Evolutionary conservation across 2,888 invertebrate genomes (phyloP).

Genomic region (Protonemura montana): DNA sequence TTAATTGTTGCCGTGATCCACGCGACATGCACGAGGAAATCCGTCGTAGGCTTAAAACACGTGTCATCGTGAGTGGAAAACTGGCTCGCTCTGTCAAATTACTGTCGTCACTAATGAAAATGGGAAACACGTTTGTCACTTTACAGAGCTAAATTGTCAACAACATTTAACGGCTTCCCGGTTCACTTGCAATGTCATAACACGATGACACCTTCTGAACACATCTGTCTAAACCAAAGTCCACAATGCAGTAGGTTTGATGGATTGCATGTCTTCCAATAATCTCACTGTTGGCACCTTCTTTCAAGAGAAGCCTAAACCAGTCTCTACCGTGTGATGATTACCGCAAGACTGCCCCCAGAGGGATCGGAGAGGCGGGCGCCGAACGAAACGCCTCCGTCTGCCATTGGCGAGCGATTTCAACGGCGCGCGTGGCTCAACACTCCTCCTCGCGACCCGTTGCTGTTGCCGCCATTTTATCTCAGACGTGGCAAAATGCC

Average conservation of each 20-base stretch:
- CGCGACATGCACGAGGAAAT: neutral
- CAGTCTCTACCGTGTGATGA: constrained; percentile 21
- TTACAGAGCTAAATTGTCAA: neutral
- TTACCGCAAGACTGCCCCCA: constrained; percentile 7
- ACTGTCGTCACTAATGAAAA: neutral
- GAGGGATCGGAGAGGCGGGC: constrained; percentile 19
- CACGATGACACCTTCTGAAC: neutral
- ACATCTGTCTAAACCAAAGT: constrained; percentile 7
- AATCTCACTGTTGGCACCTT: constrained; percentile 25
- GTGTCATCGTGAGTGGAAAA: neutral
- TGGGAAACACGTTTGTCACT: constrained; percentile 5
- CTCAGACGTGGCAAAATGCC: neutral
- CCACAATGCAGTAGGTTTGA: constrained; percentile 20
- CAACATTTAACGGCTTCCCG: neutral
- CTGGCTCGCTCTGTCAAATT: neutral
- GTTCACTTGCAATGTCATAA: constrained; percentile 1
- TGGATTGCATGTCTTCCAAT: constrained; percentile 33
- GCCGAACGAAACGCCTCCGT: neutral
- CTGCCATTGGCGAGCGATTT: neutral
- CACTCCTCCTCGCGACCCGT: neutral
- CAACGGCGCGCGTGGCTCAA: neutral
- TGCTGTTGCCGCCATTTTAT: constrained; percentile 22
- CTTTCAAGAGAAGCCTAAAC: constrained; percentile 19
- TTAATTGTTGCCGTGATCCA: neutral
- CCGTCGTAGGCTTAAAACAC: neutral